Base-by-base conservation (phyloP, 2,797 vertebrate genomes). In the Cyclura pinguis region DNA sequence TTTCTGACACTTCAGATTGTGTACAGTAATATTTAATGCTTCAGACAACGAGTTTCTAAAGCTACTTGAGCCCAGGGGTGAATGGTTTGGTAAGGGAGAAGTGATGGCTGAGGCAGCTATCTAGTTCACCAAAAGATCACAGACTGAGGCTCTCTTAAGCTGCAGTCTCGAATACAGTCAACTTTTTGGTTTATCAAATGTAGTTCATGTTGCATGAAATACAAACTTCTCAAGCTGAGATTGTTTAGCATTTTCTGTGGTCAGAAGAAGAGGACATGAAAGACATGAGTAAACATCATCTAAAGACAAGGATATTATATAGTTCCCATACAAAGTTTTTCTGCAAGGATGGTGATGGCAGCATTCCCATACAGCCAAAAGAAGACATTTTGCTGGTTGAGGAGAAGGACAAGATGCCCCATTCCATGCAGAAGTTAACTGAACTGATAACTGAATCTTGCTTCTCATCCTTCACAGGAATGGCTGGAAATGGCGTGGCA, bases 1-100 rank as follows among this genome's bases (percentile, higher is more conserved):
- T 69, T 35, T 69, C 59, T 88, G 83, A 90, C 86, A 86, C 80
- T 92, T 81, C 50, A 50, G 29, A 83, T 92, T 88, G 83, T 50
- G 27, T 47, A 59, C 4, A 13, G 27, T 16, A 81, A n/a, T n/a
- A 10, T 85, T 81, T 74, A 69, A 85, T 73, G 57, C 35, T 22
- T 86, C 35, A 82, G 42, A 72, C 50, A 78, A 88, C 24, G 47
- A 85, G 35, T 50, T 57, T 35, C 67, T 72, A 62, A 80, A 32
- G 27, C 47, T 83, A 76, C n/a, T 76, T 64, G 32, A 47, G 22
- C n/a, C 69, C n/a, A 83, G 42, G 42, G 29, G 74, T 86, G 22
- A 76, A 76, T 14, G 20, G 18, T 62, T 55, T 62, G 38, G 18
- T 47, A 57, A 42, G 50, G 6, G 72, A 47, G 22, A 69, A 10